Base-by-base conservation (phyloP, 1,140 invertebrate species). In the Drosophila subobscura region DNA sequence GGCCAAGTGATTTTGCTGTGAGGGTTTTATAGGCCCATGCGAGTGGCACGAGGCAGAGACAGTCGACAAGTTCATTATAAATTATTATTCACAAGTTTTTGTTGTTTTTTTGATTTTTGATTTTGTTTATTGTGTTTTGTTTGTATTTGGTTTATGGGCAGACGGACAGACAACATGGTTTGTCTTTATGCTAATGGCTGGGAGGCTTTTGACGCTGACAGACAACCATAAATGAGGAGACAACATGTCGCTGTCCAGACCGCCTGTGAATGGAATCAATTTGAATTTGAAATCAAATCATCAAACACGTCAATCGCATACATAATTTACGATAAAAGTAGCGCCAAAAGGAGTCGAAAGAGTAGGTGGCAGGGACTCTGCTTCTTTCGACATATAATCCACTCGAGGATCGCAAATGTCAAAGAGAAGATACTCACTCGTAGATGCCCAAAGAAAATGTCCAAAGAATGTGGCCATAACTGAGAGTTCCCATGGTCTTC, bases 1-100 rank as follows among this genome's bases (percentile, higher is more conserved):
- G 23, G 50, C 64, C 65, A 67, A 72, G 58, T 88, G 40, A 86
- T 22, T 4, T 20, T 20, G 47, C 29, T 66, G 42, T 61, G 20
- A 2, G 8, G 55, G 53, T 22, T 73, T 77, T 73, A 77, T 77
- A 70, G 68, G 46, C 40, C 33, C 12, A 20, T 14, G 33, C 16
- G 40, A 8, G 10, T 25, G 7, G 52, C 33, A 1, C 33, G 10
- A 37, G 33, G 10, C 6, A 20, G 46, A 8, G 8, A 3, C 33
- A 40, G 37, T 27, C 67, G 33, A 47, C 55, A 61, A 44, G 46
- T 73, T 77, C 56, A 66, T 61, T 49, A 79, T 88, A 86, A 86
- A 86, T 88, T 86, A 86, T 86, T 70, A 78, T 53, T 20, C 16
- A 20, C 52, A 37, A 73, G 16, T 74, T 68, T 68, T 67, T 65